Evolutionary conservation across 2,888 invertebrate species (phyloP), one percentile per base, ranked within the genome.

Genomic region (Chrysolina haemoptera): DNA sequence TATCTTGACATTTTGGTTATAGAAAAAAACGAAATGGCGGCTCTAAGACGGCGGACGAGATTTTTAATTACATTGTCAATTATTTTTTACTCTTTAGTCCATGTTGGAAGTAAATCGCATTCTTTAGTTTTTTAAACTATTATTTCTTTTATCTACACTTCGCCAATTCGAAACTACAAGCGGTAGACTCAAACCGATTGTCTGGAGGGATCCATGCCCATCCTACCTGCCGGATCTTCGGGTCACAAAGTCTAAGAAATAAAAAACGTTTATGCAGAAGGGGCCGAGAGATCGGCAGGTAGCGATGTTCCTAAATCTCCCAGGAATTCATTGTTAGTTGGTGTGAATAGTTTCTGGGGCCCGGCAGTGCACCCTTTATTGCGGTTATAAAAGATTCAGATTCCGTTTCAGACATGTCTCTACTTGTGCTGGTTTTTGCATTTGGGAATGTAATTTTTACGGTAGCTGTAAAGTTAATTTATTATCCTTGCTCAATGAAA

Each of bases 211-310:
- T 48, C 16, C 16, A 16, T 48, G 10, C 22, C 16, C 16, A 16
- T 48, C 16, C 22, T 53, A 53, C 53, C 53, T 53, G 53, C 53
- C 53, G 22, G 53, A 20, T 53, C 53, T 20, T 53, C 20, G 53
- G 53, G 53, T 22, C 20, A 53, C 53, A 53, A 53, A 53, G 53
- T 53, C 53, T 53, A 20, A 53, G 20, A 20, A 53, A 53, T 53
- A 53, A 53, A 53, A 53, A 53, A 53, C 16, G 18, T 12, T 18
- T 53, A 53, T 20, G 53, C 53, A 53, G 20, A 53, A 35, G 53
- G 53, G 53, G 59, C 27, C 59, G n/a, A 27, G 18, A 59, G 59
- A 59, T 59, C 6, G 27, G 59, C 59, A 59, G 59, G 59, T 59
- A 59, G 35, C n/a, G 14, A 59, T 59, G 27, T 35, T n/a, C 59